Base-by-base conservation (phyloP, 2,113 vertebrate genomes). In the Castor canadensis region DNA sequence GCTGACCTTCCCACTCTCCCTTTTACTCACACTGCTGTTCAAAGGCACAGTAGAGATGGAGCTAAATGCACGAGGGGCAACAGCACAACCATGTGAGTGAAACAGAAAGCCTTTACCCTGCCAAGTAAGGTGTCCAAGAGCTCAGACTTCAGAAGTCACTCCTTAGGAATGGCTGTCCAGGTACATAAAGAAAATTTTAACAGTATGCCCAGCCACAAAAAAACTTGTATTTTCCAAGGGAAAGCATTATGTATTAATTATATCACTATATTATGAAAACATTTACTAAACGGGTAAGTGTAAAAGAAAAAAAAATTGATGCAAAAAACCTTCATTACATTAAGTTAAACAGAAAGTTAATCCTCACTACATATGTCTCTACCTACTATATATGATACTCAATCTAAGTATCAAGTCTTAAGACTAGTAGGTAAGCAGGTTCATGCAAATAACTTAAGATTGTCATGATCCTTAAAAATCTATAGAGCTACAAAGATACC, bases 301-400 rank as follows among this genome's bases (percentile, higher is more conserved):
- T 67, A 64, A 73, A 95, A 75, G 45, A 49, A 60, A 83, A 96
- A 76, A 54, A 52, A 91, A 49, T 19, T 92, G 52, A 81, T 38
- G 19, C 26, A 87, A 9, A 82, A 93, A 84, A 60, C 15, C 40
- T 22, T 84, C 12, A 81, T 20, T 20, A 64, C 7, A 64, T 60
- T 79, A 91, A 38, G 40, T 77, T 71, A 76, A 81, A 81, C 49
- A 79, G 40, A 87, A 80, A 80, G 58, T 62, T 76, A 76, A 67
- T 11, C 52, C 73, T 86, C 26, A 60, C 30, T 32, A 52, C n/a
- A 38, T 79, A 30, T 47, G 45, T 38, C 9, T 85, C 52, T 16
- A 73, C 30, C 16, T 86, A 72, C 17, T 47, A 49, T 5, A 49
- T 87, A 9, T 73, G 35, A 38, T 30, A 86, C 40, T 66, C 32